A percentile compares a stretch with the other conserved stretches of the same genome.
phyloP scores from a whole-genome alignment of 2,888 invertebrate species.

The Gibbula magus region DNA sequence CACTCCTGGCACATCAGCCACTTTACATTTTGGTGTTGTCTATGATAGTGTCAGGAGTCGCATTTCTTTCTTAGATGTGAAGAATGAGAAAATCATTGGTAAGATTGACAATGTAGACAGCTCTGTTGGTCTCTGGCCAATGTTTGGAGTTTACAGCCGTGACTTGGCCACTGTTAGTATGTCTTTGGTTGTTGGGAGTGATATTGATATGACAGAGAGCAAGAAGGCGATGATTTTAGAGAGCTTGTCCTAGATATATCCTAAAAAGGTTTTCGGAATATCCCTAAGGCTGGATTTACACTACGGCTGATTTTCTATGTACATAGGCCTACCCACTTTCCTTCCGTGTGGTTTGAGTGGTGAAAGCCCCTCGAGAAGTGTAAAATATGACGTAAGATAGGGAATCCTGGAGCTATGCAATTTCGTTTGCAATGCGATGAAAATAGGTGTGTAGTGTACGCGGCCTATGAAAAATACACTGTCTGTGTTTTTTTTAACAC shows the following conservation, averaged over 20 bases:
- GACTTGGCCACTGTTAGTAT: neutral
- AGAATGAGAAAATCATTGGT: neutral
- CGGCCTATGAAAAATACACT: no score
- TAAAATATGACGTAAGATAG: no score
- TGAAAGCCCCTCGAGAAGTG: no score
- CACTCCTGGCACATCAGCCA: neutral
- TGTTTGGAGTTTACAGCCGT: neutral
- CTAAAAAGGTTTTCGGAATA: no score
- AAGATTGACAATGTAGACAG: neutral
- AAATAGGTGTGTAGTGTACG: no score
- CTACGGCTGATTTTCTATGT: no score
- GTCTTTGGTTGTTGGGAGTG: neutral
- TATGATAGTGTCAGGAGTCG: neutral
- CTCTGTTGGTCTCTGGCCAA: neutral
- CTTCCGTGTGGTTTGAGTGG: no score
- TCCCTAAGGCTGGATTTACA: no score
- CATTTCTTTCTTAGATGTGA: neutral
- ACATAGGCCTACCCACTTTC: no score
- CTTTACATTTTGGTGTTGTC: neutral
- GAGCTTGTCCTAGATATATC: neutral
- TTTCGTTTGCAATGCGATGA: no score
- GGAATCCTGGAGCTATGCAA: no score
- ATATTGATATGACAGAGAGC: neutral
- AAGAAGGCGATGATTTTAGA: neutral
- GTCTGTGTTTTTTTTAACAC: no score